phyloP scores from a whole-genome alignment of 2,113 vertebrate genomes.

The Fulica atra region DNA sequence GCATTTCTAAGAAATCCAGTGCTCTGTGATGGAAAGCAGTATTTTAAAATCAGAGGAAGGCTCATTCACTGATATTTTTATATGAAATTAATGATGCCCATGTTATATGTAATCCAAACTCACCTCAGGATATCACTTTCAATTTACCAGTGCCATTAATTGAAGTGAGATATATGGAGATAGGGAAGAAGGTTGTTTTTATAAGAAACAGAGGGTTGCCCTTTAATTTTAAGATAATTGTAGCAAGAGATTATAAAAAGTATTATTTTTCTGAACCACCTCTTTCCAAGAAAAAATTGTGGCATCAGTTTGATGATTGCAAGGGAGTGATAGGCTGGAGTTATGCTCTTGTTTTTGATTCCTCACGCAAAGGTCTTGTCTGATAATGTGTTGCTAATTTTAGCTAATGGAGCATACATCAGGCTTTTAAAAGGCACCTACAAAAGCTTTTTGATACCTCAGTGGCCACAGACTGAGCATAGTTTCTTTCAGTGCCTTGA shows the following conservation, averaged over 20 bases:
- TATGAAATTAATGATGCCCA: neutral
- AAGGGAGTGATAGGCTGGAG: neutral
- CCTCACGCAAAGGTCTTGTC: neutral
- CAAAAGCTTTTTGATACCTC: neutral
- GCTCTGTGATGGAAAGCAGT: neutral
- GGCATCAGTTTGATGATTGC: neutral
- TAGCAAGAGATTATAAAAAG: neutral
- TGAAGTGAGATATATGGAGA: neutral
- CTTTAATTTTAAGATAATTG: neutral
- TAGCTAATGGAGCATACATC: neutral
- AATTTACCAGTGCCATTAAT: neutral
- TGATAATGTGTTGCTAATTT: neutral
- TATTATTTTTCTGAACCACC: neutral
- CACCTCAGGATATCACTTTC: neutral
- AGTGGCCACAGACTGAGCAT: neutral
- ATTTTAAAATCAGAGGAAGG: neutral
- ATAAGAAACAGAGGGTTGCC: neutral
- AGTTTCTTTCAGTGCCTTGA: neutral
- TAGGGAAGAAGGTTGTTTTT: neutral
- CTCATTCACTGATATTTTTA: neutral
- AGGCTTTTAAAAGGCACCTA: neutral
- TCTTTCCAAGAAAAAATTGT: neutral
- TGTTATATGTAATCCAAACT: neutral
- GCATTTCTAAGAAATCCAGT: neutral
- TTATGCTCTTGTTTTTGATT: neutral